These are phyloP conservation scores for Drepana arcuata DNA, from an alignment of 1,140 invertebrate genomes.

Conservation along the genomic window DNA sequence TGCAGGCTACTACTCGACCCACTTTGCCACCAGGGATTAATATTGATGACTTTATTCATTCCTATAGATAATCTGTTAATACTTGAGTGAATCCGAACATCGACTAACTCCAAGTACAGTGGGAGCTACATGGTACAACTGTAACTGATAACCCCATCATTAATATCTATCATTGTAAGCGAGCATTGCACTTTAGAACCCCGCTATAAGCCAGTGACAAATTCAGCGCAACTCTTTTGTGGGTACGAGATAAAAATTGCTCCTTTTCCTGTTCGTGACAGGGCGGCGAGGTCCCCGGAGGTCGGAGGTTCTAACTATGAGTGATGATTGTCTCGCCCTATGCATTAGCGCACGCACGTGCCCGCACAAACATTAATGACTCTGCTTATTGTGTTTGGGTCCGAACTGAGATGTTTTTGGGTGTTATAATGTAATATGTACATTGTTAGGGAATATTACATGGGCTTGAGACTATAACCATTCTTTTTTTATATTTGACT, in stretches of 20 bases:
- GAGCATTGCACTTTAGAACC: conserved; percentile 32
- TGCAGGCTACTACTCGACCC: too few relatives aligned
- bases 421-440: too few relatives aligned
- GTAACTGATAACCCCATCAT: conserved; percentile 24
- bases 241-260: conserved; percentile 53
- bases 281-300: conserved; percentile 16
- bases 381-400: too few relatives aligned
- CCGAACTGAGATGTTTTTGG: too few relatives aligned
- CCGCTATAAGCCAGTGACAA: conserved; percentile 54
- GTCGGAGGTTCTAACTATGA: conserved; percentile 45
- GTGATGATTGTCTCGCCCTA: conserved; percentile 43
- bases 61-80: too few relatives aligned
- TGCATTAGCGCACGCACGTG: conserved; percentile 42
- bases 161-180: conserved; percentile 53
- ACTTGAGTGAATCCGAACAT: too few relatives aligned
- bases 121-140: conserved; percentile 6
- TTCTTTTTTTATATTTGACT: too few relatives aligned
- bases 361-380: conserved; percentile 26
- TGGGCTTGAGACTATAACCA: too few relatives aligned
- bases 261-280: conserved; percentile 41
- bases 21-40: too few relatives aligned
- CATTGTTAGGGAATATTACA: too few relatives aligned
- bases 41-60: too few relatives aligned
- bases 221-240: conserved; percentile 63
- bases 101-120: neutral